A percentile compares a stretch with the other conserved stretches of the same genome.
Evolutionary conservation across 2,113 vertebrate species (phyloP).

Genomic region (Propithecus coquereli): DNA sequence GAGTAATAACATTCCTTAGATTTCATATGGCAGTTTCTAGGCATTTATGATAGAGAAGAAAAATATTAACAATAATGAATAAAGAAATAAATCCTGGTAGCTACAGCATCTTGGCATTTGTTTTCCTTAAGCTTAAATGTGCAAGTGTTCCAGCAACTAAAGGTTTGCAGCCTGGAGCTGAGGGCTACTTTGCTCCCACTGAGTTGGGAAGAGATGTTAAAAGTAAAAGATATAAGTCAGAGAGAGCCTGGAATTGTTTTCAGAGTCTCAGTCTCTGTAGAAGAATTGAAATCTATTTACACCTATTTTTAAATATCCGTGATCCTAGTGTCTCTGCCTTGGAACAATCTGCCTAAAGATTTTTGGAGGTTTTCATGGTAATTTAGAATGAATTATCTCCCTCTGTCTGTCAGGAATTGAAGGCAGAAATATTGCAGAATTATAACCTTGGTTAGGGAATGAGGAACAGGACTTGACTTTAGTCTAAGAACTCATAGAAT

Average conservation of each 20-base stretch:
- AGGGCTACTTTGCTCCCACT: neutral
- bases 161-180: neutral
- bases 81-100: slow-evolving; percentile 55
- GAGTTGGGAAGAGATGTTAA: neutral
- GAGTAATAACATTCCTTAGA: slow-evolving; percentile 59
- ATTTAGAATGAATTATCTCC: neutral
- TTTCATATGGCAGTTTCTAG: slow-evolving; percentile 55
- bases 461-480: neutral
- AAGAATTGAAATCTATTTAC: slow-evolving; percentile 12
- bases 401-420: neutral
- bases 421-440: neutral
- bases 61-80: slow-evolving; percentile 62
- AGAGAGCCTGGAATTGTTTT: neutral
- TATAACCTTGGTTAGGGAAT: neutral
- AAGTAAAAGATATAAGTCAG: neutral
- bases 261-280: neutral
- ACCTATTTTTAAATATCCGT: neutral
- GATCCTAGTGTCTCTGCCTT: neutral
- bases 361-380: neutral
- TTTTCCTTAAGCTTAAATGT: slow-evolving; percentile 25
- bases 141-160: neutral
- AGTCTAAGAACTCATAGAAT: neutral
- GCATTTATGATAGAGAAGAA: slow-evolving; percentile 64
- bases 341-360: neutral
- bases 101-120: slow-evolving; percentile 42